Base-by-base conservation (phyloP, 1,140 invertebrate genomes). In the Bombus polaris region DNA sequence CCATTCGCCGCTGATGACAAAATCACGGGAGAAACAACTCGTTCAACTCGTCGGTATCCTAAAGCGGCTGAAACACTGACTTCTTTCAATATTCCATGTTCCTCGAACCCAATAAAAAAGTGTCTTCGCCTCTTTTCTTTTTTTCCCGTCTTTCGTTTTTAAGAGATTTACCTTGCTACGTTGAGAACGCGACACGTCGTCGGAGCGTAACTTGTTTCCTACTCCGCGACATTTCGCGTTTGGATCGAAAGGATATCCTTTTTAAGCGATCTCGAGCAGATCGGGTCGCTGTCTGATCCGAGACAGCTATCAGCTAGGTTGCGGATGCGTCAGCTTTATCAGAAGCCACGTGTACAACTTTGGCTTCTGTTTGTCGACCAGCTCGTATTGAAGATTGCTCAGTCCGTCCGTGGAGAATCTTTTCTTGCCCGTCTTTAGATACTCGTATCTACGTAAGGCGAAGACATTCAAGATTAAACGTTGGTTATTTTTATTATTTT, bases 391-490 rank as follows among this genome's bases (percentile, higher is more conserved):
- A n/a, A 99, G 96, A 91, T 97, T 98, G 88, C 97, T 98, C 37
- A 99, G 96, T 22, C 98, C 98, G 93, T 99, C 98, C 71, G 96
- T 97, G 85, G 97, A 96, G 94, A 97, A 98, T 91, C 97, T 96
- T 92, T 97, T 97, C 89, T 97, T 97, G 10, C 98, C 98, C 86
- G 97, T 97, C 86, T 97, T 97, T 70, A 99, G 95, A 79, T 98
- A 96, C 92, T 98, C 97, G 93, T 98, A 98, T 90, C 98, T 98
- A 93, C 28, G 35, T 15, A 22, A 9, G 13, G 15, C 10, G 35
- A 6, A 5, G 2, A n/a, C 28, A 66, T 18, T 32, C 2, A 22
- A 70, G 35, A 22, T n/a, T 2, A 70, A 66, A 0, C 47, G 18
- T 22, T 53, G 47, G 0, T 53, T 35, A 35, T 35, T 35, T 35